Conservation (phyloP, 2,113 vertebrate species). For the Ibidorhyncha struthersii region DNA sequence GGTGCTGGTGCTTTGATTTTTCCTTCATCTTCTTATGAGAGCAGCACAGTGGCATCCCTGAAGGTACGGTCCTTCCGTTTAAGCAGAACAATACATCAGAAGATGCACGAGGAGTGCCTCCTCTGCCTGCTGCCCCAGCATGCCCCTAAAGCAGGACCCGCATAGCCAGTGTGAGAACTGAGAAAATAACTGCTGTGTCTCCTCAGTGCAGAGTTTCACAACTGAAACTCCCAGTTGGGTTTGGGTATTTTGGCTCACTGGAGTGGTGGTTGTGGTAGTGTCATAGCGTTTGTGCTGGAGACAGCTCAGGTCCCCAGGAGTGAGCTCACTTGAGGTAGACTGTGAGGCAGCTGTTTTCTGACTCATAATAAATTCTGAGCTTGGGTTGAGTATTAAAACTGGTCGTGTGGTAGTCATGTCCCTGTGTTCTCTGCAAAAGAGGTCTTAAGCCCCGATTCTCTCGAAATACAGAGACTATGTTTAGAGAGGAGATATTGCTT, state of each 20-base stretch:
- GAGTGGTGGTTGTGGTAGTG: rapidly evolving
- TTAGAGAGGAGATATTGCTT: too few species aligned
- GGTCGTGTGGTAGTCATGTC: background rate
- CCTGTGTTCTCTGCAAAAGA: background rate
- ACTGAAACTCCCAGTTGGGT: background rate
- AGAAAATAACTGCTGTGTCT: rapidly evolving
- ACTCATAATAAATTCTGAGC: background rate
- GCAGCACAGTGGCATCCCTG: background rate
- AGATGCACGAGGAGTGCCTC: rapidly evolving
- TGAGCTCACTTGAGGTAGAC: background rate
- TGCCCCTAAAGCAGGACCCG: background rate
- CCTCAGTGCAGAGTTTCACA: rapidly evolving
- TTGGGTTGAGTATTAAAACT: background rate
- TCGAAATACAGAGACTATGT: too few species aligned
- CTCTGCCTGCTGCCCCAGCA: rapidly evolving
- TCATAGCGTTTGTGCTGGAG: background rate
- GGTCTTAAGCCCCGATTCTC: too few species aligned
- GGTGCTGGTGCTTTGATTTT: background rate
- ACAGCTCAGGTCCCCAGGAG: too few species aligned
- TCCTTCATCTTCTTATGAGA: background rate
- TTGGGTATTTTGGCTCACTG: background rate
- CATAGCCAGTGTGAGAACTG: background rate
- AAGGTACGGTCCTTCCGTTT: background rate
- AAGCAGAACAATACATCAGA: rapidly evolving
- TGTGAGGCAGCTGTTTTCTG: background rate